Evolutionary conservation across 2,113 vertebrate species (phyloP), one percentile per base, ranked within the genome.

Genomic region (Tyto alba): DNA sequence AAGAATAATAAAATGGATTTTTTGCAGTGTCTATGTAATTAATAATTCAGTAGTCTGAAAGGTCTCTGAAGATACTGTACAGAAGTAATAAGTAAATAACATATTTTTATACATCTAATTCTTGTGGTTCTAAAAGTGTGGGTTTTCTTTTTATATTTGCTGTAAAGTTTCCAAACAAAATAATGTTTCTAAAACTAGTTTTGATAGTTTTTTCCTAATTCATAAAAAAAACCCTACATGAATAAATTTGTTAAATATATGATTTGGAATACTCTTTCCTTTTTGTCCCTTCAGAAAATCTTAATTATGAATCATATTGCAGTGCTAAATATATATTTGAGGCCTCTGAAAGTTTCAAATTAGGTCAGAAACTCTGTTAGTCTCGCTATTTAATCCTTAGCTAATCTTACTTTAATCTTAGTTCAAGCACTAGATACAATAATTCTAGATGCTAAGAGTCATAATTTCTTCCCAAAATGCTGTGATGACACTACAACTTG

Each of bases 21-120:
- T 95, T 89, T 85, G 38, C 48, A 93, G 71, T 88, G 85, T 36
- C 78, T 96, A 23, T 5, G 11, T 53, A 97, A 95, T 97, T 92
- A 92, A 95, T 92, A 90, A 92, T 93, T 95, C 76, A 96, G 17
- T 38, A 57, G 27, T 91, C 62, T 93, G 95, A 96, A 95, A 95
- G 43, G 80, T 86, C 69, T 95, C 93, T 93, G 88, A 86, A 96
- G 76, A 45, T 72, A 40, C 3, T 56, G 7, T 11, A 85, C 26
- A 84, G 50, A 86, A 79, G 16, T 56, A 71, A 38, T 27, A 81
- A 43, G 55, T 43, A 88, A 91, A 50, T 64, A 79, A 40, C 5
- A 56, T 27, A 18, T 21, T 89, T 95, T 81, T 72, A 66, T 23
- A 30, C 13, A 43, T 26, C 11, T 93, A 73, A 50, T 50, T 90